Percentiles rank a stretch among this genome's conserved stretches.
These are phyloP conservation scores for Hyperopisus bebe DNA, from an alignment of 2,113 vertebrate species.

Conservation along the genomic window DNA sequence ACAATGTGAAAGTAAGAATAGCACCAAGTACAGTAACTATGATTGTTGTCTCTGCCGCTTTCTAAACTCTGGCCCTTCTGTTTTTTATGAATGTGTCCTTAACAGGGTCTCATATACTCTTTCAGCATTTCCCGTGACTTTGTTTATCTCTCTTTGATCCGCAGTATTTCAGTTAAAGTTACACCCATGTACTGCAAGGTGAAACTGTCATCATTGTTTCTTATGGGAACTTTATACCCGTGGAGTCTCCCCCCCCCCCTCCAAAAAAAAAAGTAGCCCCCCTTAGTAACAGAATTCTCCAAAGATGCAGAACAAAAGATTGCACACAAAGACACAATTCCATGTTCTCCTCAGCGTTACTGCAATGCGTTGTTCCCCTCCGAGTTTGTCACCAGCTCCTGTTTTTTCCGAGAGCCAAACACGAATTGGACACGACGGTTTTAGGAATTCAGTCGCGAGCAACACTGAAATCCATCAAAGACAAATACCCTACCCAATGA, in stretches of 20 bases:
- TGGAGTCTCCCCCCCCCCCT: slow-evolving; percentile 37
- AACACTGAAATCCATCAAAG: slow-evolving; percentile 17
- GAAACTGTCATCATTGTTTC: slow-evolving; percentile 52
- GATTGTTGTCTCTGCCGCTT: slow-evolving; percentile 30
- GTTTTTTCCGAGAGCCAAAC: slow-evolving; percentile 7
- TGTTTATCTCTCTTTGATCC: slow-evolving; percentile 52
- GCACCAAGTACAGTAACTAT: slow-evolving; percentile 19
- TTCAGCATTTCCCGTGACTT: slow-evolving; percentile 50
- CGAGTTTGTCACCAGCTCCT: slow-evolving; percentile 18
- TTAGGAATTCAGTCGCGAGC: background rate
- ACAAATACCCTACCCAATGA: slow-evolving; percentile 13
- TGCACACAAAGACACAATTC: slow-evolving; percentile 47
- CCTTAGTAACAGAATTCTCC: slow-evolving; percentile 49
- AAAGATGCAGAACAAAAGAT: slow-evolving; percentile 50
- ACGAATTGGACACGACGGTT: slow-evolving; percentile 18
- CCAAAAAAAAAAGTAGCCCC: slow-evolving; percentile 30
- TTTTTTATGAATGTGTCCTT: slow-evolving; percentile 43
- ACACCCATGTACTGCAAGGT: slow-evolving; percentile 52
- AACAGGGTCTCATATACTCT: slow-evolving; percentile 50
- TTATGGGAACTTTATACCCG: slow-evolving; percentile 52
- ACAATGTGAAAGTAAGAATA: slow-evolving; percentile 13
- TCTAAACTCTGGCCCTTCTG: slow-evolving; percentile 33
- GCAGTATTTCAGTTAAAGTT: slow-evolving; percentile 55
- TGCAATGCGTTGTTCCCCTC: slow-evolving; percentile 33
- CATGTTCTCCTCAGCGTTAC: slow-evolving; percentile 44